These are phyloP conservation scores for Drosophila basisetae DNA, from an alignment of 2,888 invertebrate species.

Conservation along the genomic window DNA sequence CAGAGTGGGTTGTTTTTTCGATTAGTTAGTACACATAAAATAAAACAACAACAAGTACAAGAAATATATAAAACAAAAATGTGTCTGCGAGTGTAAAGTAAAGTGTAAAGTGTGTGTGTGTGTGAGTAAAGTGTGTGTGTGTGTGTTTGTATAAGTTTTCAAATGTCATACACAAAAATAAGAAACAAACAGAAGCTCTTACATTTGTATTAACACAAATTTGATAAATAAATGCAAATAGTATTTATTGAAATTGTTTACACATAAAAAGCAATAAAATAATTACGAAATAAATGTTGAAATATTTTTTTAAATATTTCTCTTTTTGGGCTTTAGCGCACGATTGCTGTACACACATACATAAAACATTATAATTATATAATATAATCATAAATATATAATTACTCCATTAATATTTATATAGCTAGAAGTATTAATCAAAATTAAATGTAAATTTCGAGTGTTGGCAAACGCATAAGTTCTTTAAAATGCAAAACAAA, in stretches of 20 bases:
- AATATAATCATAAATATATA: constrained; percentile 15
- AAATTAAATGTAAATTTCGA: not conserved
- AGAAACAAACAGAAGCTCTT: constrained; percentile 29
- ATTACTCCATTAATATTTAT: constrained; percentile 24
- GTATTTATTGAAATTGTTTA: constrained; percentile 42
- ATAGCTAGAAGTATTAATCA: constrained; percentile 14
- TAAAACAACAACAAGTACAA: constrained; percentile 58
- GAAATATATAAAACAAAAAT: constrained; percentile 26
- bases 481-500: not conserved
- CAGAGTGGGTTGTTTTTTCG: constrained; percentile 1
- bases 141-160: constrained; percentile 21
- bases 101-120: constrained; percentile 5
- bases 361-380: constrained; percentile 22
- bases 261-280: constrained; percentile 26
- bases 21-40: constrained; percentile 34
- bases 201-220: constrained; percentile 29
- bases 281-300: constrained; percentile 11
- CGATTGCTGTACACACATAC: constrained; percentile 21
- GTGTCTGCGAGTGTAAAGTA: constrained; percentile 10
- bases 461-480: not conserved
- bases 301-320: not conserved
- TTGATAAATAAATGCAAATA: constrained; percentile 24
- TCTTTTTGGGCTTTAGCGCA: constrained; percentile 8
- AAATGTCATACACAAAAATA: constrained; percentile 11
- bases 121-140: constrained; percentile 27